Base-by-base conservation (phyloP, 1,140 invertebrate species). In the Bombus pyrosoma region DNA sequence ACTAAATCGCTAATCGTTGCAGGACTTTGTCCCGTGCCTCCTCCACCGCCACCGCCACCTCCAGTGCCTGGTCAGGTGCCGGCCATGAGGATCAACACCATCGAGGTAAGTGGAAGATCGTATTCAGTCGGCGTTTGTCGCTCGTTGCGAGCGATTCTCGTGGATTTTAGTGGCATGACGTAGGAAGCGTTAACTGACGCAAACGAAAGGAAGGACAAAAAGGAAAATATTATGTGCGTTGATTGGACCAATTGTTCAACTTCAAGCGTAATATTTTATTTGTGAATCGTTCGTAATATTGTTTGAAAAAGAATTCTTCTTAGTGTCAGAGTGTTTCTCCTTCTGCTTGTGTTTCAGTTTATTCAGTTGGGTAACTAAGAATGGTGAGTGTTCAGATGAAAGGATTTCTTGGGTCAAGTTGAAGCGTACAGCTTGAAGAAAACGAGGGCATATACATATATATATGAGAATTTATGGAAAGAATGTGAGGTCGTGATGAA, bases 41-140 rank as follows among this genome's bases (percentile, higher is more conserved):
- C 94, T 73, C 95, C 92, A 64, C 94, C 93, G 25, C 95, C 96
- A 25, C 96, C 96, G 8, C 96, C 96, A 9, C 96, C 96, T 83
- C 95, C 95, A 62, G 94, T 93, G 2, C 92, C 95, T 90, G 95
- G 95, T 76, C 94, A 94, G 86, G 92, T 96, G 91, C 96, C 96
- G 87, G 88, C 95, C 47, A 92, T 96, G 84, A 95, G 95, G 88
- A 95, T 96, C 88, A 95, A 93, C 91, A 95, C 95, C 86, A 94
- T 95, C 84, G 96, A 94, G 91, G 94, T 95, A 92, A 93, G 81
- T 34, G 12, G 2, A 41, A 34, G 22, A 6, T 22, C 37, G 66
- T 9, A n/a, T 68, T 68, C 32, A 68, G 66, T 81, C n/a, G 15
- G 15, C 69, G n/a, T 80, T 85, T 41, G 22, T 32, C 28, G 25